Evolutionary conservation across 2,797 vertebrate species (phyloP), one percentile per base, ranked within the genome.

Genomic region (Cyclura pinguis): DNA sequence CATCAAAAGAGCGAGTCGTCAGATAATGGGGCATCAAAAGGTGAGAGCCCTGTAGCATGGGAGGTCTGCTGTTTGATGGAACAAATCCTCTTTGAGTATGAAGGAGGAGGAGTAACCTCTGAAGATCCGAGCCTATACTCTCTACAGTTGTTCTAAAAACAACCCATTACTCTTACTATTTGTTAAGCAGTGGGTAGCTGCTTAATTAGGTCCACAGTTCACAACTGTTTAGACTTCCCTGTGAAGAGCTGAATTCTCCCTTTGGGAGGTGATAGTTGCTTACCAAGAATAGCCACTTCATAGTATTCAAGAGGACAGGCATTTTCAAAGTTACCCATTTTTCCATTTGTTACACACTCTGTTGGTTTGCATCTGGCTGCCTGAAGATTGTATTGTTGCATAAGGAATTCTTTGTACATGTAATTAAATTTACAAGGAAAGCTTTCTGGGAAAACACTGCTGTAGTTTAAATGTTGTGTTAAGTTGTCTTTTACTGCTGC

Each of bases 211-310:
- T 78, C 24, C 76, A 22, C 6, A 18, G 35, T 2, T 59, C 62
- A 38, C 72, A 76, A 69, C 32, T 13, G 1, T 78, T 32, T 59
- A 74, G 38, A 29, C 47, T 62, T 52, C 84, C 9, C 35, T 57
- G 3, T 7, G 18, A 55, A 1, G 20, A 12, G 14, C 14, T 16
- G 47, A 55, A 24, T 22, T 38, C 29, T 76, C 12, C 55, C 50
- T 84, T 77, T 42, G 72, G 7, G 24, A 64, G 42, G 55, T 62
- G 3, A 24, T 62, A 32, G 57, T 85, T 14, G 94, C 96, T 97
- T 96, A 99, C 98, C 98, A 88, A 99, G 93, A 93, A 99, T 96
- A 14, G 98, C 98, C 84, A 99, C 94, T 92, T 98, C 97, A 57
- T 98, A 98, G 97, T 98, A 98, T 69, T 98, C 98, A 38, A 96